Evolutionary conservation across 2,888 invertebrate genomes (phyloP).

Genomic region (Temnothorax unifasciatus): DNA sequence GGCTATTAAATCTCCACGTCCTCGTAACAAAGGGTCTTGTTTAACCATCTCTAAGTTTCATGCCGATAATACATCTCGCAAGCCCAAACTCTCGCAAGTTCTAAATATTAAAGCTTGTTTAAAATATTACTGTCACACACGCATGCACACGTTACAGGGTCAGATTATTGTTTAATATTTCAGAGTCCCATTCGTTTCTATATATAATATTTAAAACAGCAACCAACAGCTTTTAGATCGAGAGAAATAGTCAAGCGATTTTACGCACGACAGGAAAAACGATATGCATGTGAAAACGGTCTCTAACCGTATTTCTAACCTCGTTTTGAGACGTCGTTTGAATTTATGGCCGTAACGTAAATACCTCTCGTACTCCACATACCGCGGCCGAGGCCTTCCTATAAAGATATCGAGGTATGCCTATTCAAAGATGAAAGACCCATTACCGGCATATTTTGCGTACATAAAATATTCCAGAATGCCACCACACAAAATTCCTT

Average conservation of each 20-base stretch:
- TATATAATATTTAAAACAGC: neutral
- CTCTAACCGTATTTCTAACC: conserved; percentile 74
- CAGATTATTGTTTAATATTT: neutral
- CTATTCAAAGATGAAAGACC: conserved; percentile 76
- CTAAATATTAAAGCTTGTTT: neutral
- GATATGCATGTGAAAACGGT: conserved; percentile 69
- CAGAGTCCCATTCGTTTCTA: neutral
- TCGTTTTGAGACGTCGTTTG: conserved; percentile 74
- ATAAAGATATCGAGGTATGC: conserved; percentile 67
- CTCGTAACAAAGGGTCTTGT: conserved; percentile 22
- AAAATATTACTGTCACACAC: neutral
- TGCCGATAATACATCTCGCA: neutral
- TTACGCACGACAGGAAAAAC: conserved; percentile 53
- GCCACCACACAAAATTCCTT: conserved; percentile 37
- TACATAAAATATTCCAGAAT: conserved; percentile 59
- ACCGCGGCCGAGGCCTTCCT: conserved; percentile 68
- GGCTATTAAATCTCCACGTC: conserved; percentile 30
- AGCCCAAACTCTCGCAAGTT: neutral
- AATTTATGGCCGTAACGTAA: conserved; percentile 76
- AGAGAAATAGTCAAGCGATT: conserved; percentile 22
- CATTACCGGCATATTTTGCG: conserved; percentile 59
- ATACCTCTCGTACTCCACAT: conserved; percentile 74
- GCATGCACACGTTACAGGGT: too few relatives aligned
- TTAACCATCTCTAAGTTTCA: conserved; percentile 21
- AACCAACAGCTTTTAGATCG: neutral